Conservation (phyloP, 2,797 vertebrate genomes). For the Prunella strophiata region DNA sequence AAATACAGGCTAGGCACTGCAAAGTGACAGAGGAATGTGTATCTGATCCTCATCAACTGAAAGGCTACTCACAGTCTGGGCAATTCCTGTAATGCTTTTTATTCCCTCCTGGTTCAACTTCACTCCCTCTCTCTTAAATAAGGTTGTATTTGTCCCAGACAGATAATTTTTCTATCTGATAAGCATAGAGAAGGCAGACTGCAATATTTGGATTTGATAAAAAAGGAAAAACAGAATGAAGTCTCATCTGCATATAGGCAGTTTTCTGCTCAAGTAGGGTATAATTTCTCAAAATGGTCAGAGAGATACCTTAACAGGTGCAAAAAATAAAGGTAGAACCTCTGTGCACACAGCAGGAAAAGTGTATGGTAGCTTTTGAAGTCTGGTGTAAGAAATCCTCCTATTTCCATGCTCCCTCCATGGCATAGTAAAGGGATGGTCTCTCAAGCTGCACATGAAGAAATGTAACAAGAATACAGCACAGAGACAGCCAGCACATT, state of each 20-base stretch:
- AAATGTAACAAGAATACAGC: neutral
- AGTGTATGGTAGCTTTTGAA: neutral
- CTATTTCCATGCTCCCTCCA: neutral
- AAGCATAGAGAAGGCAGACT: neutral
- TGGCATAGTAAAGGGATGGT: neutral
- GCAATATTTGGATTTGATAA: neutral
- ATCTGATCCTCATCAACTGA: neutral
- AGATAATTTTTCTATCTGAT: neutral
- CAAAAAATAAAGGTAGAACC: neutral
- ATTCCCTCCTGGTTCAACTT: neutral
- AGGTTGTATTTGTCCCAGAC: neutral
- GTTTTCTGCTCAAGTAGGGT: neutral
- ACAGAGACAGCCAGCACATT: constrained; percentile 36
- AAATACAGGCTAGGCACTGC: neutral
- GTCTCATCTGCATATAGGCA: neutral
- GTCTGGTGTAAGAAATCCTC: neutral
- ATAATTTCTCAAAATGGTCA: neutral
- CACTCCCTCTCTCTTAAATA: neutral
- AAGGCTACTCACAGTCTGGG: neutral
- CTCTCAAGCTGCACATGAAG: neutral
- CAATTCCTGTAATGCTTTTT: neutral
- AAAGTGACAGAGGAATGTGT: neutral
- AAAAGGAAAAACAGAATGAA: neutral
- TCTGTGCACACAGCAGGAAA: neutral
- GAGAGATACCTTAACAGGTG: neutral